phyloP scores from a whole-genome alignment of 2,113 vertebrate genomes.

The Lipotes vexillifer region DNA sequence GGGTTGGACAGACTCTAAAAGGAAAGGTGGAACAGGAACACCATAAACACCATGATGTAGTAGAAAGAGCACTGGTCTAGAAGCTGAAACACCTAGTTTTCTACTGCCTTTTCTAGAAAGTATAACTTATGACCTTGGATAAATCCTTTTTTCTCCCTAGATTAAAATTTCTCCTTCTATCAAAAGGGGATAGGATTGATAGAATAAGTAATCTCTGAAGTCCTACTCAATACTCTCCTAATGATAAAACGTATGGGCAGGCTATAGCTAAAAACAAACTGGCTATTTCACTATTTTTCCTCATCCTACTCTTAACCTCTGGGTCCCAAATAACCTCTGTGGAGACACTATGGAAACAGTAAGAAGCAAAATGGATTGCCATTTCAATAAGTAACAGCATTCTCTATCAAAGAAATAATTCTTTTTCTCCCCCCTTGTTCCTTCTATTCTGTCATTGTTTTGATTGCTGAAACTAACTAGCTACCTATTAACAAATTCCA shows the following conservation, averaged over 20 bases:
- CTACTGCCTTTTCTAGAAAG: background rate
- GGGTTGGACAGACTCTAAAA: background rate
- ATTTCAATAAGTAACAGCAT: background rate
- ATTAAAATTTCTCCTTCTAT: background rate
- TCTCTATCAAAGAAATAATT: constrained; percentile 2
- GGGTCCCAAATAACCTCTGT: background rate
- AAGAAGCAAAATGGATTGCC: background rate
- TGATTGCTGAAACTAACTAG: background rate
- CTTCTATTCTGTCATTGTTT: background rate
- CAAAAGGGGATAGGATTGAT: background rate
- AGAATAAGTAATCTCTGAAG: background rate
- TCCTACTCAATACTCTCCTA: background rate
- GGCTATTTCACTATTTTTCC: background rate
- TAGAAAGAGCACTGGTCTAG: background rate
- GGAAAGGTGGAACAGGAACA: background rate
- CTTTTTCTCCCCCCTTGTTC: background rate
- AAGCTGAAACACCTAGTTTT: background rate
- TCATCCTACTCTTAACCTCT: background rate
- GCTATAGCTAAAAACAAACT: background rate
- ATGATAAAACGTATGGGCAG: background rate
- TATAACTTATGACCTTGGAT: background rate
- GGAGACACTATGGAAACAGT: background rate
- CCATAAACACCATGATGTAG: background rate
- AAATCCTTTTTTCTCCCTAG: background rate
- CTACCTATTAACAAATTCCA: background rate